Evolutionary conservation across 2,888 invertebrate genomes (phyloP), one percentile per base, ranked within the genome.

Genomic region (Synanthedon vespiformis): DNA sequence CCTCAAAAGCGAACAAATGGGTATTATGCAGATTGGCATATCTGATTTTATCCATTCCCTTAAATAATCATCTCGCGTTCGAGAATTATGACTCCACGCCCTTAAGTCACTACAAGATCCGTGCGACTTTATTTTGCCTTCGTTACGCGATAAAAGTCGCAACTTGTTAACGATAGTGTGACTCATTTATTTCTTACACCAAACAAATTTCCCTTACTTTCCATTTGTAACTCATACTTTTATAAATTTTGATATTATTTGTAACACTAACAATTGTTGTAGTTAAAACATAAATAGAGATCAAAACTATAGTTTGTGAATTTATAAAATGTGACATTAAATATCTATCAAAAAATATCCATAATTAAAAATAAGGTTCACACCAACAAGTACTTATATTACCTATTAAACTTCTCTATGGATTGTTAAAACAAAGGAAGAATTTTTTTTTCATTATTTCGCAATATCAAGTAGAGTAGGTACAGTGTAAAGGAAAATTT

Each of bases 41-140:
- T 83, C 76, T 58, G 67, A 58, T 62, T 72, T 83, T 55, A 86
- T 83, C 86, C 86, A 86, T 74, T 85, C 83, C 66, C 71, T 77
- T 51, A 88, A 77, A 57, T 86, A 77, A 13, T 60, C 60, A 54
- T 73, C 66, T 51, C 75, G 72, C 8, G 50, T 59, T 48, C 59
- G 56, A 16, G 56, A 53, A 63, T 88, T 84, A 64, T 88, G 85
- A 64, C 88, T 89, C 90, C 90, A 90, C 58, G 90, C 89, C 60
- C 89, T 76, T 41, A 88, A 57, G 65, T 90, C 89, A 34, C 65
- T 63, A 59, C 89, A 89, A 52, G 90, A 90, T 41, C 84, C 82
- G 57, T 83, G 83, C 1, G 83, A 74, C 67, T 89, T 89, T 54
- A 90, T 72, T 58, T 88, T 85, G 51, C 89, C 88, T 63, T 89